These are phyloP conservation scores for Bufo bufo DNA, from an alignment of 2,113 vertebrate species.

Conservation along the genomic window DNA sequence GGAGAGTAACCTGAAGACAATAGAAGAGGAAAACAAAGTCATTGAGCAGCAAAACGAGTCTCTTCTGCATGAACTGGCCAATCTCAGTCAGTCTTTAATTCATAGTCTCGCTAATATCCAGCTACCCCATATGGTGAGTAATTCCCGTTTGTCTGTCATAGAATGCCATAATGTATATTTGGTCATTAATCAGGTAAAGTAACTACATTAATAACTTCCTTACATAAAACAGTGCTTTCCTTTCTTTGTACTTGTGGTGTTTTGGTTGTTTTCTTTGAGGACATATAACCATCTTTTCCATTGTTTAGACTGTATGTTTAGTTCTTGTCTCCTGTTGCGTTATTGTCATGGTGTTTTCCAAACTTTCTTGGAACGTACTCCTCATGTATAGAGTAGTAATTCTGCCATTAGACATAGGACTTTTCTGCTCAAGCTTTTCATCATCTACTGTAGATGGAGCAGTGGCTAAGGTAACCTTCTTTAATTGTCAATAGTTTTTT, in stretches of 20 bases:
- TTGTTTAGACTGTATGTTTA: background rate
- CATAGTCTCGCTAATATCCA: constrained; percentile 99
- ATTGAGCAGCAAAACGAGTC: constrained; percentile 99
- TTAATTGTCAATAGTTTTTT: background rate
- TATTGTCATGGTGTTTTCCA: background rate
- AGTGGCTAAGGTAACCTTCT: background rate
- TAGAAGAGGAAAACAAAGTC: constrained; percentile 99
- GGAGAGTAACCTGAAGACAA: constrained; percentile 99
- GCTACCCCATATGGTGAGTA: constrained; percentile 99
- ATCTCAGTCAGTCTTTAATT: constrained; percentile 98
- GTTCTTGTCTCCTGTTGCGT: background rate
- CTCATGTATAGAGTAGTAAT: background rate
- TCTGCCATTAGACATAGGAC: background rate
- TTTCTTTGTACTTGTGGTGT: background rate
- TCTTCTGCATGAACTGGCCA: constrained; percentile 97
- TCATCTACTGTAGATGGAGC: background rate
- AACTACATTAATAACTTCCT: background rate
- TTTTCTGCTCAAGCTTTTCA: background rate
- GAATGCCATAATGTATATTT: background rate
- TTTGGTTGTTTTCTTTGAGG: background rate
- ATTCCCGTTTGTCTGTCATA: constrained; percentile 51
- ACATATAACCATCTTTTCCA: background rate
- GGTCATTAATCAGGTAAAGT: background rate
- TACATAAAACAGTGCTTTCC: background rate
- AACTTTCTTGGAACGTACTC: background rate